phyloP scores from a whole-genome alignment of 2,888 invertebrate genomes.

The Scrobipalpa atriplicella region DNA sequence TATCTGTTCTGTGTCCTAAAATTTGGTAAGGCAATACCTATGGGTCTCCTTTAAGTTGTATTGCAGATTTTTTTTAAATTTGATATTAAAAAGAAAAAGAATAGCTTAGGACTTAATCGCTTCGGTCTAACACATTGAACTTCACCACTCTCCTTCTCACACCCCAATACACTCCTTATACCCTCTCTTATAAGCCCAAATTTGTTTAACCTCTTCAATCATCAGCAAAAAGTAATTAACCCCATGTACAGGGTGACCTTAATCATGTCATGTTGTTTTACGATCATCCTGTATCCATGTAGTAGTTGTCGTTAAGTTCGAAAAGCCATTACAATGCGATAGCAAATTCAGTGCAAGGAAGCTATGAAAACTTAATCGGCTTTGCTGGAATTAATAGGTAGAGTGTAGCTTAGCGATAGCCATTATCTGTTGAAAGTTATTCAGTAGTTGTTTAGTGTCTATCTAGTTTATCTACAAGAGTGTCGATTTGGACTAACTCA shows the following conservation, averaged over 20 bases:
- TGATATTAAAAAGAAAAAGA: no score
- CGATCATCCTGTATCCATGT: slow-evolving; percentile 30
- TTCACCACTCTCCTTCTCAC: not conserved
- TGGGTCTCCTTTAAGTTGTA: no score
- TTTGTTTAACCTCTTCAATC: slow-evolving; percentile 16
- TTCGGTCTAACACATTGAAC: not conserved
- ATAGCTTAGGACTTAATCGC: no score
- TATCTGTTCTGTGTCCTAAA: no score
- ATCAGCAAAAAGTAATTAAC: slow-evolving; percentile 47
- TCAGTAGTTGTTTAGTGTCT: not conserved
- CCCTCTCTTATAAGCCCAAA: slow-evolving; percentile 25
- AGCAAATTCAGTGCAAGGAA: slow-evolving; percentile 1
- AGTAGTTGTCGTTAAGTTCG: slow-evolving; percentile 33
- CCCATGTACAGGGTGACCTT: slow-evolving; percentile 41
- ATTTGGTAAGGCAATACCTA: no score
- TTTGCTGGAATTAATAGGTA: slow-evolving; percentile 1
- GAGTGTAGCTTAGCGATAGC: not conserved
- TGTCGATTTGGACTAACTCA: no score
- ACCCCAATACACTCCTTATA: slow-evolving; percentile 1
- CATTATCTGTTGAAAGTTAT: not conserved
- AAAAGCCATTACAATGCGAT: slow-evolving; percentile 22
- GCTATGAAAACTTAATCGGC: slow-evolving; percentile 8
- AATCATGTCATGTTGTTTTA: slow-evolving; percentile 42
- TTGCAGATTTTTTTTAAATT: no score
- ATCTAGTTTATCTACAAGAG: no score